Evolutionary conservation across 23 tunicate genomes (phyloP), one percentile per base, ranked within the genome.

Genomic region (Aplidium turbinatum): DNA sequence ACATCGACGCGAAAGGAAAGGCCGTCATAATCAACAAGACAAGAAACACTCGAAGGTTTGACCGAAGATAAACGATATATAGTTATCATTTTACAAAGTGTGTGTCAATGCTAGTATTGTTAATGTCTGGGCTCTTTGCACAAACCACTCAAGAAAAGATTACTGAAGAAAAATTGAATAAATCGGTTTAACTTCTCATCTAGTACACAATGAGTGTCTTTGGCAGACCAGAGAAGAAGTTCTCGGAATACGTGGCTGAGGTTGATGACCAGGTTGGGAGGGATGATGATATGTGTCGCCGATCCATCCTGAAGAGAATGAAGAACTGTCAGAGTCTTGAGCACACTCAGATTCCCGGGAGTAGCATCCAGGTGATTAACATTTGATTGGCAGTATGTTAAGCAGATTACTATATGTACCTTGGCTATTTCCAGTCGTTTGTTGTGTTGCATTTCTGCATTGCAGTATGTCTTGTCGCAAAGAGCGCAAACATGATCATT

Each of bases 1-100:
- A 86, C 68, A 82, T 86, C 53, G 93, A 86, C 67, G 93, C 77
- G 36, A 86, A 82, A 21, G 93, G 93, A 27, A 86, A 72, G 27
- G 63, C 84, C 18, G 93, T 86, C 7, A 86, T 86, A 55, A 86
- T 86, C 52, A 86, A 86, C 54, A 86, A 86, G 72, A 86, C 93
- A n/a, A 62, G 66, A 38, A 38, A 36, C 34, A 86, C 84, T 0
- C 71, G 85, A 86, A 46, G 78, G 93, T 86, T 63, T 71, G 85
- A 63, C 35, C 28, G 13, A 42, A 42, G 50, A 9, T 16, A 42
- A 42, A 16, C 16, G 11, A n/a, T n/a, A n/a, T n/a, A n/a, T n/a
- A n/a, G 48, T 11, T 24, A 9, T 42, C 13, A 42, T 42, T 42
- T 42, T 9, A 42, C 9, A 42, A 42, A 42, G 48, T 42, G 9